phyloP scores from a whole-genome alignment of 1,140 invertebrate species.

The Cotesia typhae region DNA sequence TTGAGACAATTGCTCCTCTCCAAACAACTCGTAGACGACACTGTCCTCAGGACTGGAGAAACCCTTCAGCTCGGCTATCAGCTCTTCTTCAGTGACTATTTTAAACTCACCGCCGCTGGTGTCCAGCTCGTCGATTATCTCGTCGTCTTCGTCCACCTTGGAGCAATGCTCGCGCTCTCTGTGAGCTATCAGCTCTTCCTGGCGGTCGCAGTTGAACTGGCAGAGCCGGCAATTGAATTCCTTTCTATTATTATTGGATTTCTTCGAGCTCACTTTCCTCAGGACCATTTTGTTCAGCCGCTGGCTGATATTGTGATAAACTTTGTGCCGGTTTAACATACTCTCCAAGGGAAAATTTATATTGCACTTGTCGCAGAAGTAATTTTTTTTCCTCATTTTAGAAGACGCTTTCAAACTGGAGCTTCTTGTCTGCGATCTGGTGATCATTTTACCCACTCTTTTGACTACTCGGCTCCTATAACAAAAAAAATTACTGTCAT shows the following conservation, averaged over 20 bases:
- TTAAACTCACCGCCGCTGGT: too few species aligned
- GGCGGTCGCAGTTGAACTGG: neutral
- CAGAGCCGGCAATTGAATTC: neutral
- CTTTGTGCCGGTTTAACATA: constrained; percentile 53
- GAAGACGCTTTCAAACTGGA: neutral
- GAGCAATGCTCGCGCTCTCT: too few species aligned
- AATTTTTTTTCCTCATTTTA: constrained; percentile 16
- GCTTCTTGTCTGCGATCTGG: constrained; percentile 5
- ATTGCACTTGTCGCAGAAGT: constrained; percentile 50
- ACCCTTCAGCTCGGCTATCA: too few species aligned
- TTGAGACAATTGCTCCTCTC: too few species aligned
- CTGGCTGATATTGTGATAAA: constrained; percentile 36
- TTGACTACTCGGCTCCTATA: constrained; percentile 22
- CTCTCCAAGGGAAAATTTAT: constrained; percentile 51
- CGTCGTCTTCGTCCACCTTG: too few species aligned
- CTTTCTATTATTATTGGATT: too few species aligned
- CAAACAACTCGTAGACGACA: too few species aligned
- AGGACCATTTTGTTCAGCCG: neutral
- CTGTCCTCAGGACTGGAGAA: too few species aligned
- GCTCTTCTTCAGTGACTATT: too few species aligned
- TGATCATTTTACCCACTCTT: neutral
- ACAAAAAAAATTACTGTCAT: constrained; percentile 28
- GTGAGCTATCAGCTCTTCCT: too few species aligned
- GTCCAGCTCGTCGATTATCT: too few species aligned
- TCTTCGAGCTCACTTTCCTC: neutral